These are phyloP conservation scores for Folsomia candida DNA, from an alignment of 2,888 invertebrate genomes.

Conservation along the genomic window DNA sequence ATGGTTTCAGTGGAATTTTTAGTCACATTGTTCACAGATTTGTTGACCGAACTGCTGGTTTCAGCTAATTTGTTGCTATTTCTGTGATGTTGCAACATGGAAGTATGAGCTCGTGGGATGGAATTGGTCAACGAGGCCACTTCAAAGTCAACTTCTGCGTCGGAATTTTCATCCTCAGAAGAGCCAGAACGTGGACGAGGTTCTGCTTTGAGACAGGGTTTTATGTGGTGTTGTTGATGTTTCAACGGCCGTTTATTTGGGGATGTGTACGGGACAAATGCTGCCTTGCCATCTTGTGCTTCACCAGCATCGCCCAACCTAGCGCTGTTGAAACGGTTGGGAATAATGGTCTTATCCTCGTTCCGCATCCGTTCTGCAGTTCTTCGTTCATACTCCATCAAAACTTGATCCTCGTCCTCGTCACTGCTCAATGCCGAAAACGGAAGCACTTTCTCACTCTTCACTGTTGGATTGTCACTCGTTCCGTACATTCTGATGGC, in stretches of 20 bases:
- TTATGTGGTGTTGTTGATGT: constrained; percentile 27
- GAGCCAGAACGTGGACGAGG: constrained; percentile 27
- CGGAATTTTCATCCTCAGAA: constrained; percentile 23
- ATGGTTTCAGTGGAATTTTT: not conserved
- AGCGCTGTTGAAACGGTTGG: constrained; percentile 6
- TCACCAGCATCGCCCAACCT: constrained; percentile 9
- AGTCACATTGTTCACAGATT: not conserved
- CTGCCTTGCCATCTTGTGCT: not conserved
- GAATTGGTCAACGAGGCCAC: constrained; percentile 24
- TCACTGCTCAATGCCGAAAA: not conserved
- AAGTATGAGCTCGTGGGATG: not conserved
- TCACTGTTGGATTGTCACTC: not conserved
- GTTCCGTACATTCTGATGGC: constrained; percentile 26
- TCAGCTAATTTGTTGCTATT: not conserved
- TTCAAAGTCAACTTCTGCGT: constrained; percentile 33
- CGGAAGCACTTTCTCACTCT: not conserved
- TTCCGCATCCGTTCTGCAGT: constrained; percentile 3
- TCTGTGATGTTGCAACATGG: not conserved
- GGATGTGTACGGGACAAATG: constrained; percentile 39
- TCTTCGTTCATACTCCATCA: constrained; percentile 15
- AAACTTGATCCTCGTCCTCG: not conserved
- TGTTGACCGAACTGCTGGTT: not conserved
- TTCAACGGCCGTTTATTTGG: constrained; percentile 6
- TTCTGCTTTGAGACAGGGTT: constrained; percentile 47
- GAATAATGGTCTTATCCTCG: constrained; percentile 16